Evolutionary conservation across 2,113 vertebrate genomes (phyloP), one percentile per base, ranked within the genome.

Genomic region (Datnioides undecimradiatus): DNA sequence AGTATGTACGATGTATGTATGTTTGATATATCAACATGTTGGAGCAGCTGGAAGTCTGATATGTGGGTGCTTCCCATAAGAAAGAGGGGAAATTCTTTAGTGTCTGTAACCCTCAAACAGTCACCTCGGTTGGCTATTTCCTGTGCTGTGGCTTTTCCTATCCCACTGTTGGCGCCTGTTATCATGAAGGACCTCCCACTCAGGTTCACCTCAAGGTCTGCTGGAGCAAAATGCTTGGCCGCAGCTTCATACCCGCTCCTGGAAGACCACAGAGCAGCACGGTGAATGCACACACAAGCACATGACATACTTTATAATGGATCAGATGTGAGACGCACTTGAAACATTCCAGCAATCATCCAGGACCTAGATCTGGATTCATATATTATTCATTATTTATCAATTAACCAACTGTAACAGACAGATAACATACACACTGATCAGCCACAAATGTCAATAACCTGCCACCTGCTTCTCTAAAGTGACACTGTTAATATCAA

Each of bases 201-300:
- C 80, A 95, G 82, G 13, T 94, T 90, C n/a, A 96, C 94, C 1
- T 96, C 96, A 65, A 96, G 79, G 59, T 96, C 95, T 0, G 86
- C 87, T 0, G 93, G 72, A 23, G 36, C 58, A 55, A 97, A 97
- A 71, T 77, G 87, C 82, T 91, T 94, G 4, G 94, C 92, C 3
- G 94, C 96, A 16, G 94, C 88, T 57, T 96, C 94, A 34, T 96
- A 96, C 2, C 96, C 95, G 0, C 93, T 80, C 88, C 96, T 97
- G 72, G 5, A 14, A 0, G 38, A 46, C n/a, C 1, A 89, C 60
- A 85, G 31, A 25, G 19, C 12, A 69, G 9, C 4, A 0, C 7
- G 23, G 2, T 54, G 11, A 54, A 10, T 21, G 12, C 54, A 46
- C 8, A 5, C 23, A 54, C 36, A 25, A 1, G 27, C 29, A 21